Base-by-base conservation (phyloP, 2,113 vertebrate species). In the cattle (Bos taurus) region DNA sequence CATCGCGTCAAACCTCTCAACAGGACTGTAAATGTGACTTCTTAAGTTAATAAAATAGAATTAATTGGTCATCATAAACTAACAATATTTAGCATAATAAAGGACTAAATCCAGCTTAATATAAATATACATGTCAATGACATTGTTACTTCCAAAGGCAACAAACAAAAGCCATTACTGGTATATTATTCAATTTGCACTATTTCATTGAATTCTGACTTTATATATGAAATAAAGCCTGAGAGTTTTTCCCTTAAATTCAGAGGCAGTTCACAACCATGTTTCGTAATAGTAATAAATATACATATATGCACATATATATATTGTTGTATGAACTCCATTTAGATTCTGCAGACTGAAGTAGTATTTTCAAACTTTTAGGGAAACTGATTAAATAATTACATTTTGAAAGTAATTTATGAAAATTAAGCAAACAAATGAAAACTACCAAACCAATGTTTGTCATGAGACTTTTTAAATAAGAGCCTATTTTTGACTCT, bases 21-120 rank as follows among this genome's bases (percentile, higher is more conserved):
- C 96, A 95, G 95, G 80, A 97, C 80, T 91, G 50, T 90, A 94
- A 98, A 98, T 96, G n/a, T 96, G 78, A 89, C 54, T 98, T 98
- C 98, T 98, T 95, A 92, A 98, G 88, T 96, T 56, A 98, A 96
- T 1, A 0, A 97, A 87, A 97, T 15, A 98, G 97, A 98, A 98
- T 98, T 98, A 98, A 98, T 94, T 97, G 80, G 80, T 81, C 93
- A 97, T 98, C 95, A 97, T 59, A 98, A 97, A 96, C 81, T 92
- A 98, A 96, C 78, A 97, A 98, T 57, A 98, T 92, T 95, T 96
- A 98, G 93, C 84, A 96, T 95, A 97, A 97, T 80, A 23, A 97
- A 48, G 87, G 54, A 98, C 43, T 96, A 95, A 97, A 98, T 96
- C n/a, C 82, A 96, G 50, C 57, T 97, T 96, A 98, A 97, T 94